Evolutionary conservation across 2,888 invertebrate species (phyloP), one percentile per base, ranked within the genome.

Genomic region (Agrotis clavis): DNA sequence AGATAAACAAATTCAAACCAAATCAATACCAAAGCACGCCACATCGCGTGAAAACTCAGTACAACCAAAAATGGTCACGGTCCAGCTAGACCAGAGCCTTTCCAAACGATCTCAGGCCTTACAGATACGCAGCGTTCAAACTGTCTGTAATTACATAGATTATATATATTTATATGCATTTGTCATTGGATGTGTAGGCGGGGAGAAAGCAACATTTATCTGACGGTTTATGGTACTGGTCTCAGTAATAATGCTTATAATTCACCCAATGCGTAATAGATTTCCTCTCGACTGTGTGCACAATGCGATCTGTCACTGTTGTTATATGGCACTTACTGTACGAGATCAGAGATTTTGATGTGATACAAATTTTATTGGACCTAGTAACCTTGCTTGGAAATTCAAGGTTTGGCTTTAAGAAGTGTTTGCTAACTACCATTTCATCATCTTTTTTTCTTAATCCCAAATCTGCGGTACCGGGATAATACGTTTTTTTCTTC

Each of bases 151-250:
- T 82, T 82, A 83, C 76, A 80, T 70, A 78, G 75, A 84, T 76
- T 81, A 86, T 83, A 78, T 80, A 78, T 86, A 87, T 89, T 87
- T 87, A 90, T 88, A 88, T 85, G 88, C 87, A 89, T 90, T 90
- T 90, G 89, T 90, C 90, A 90, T 85, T 89, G 77, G 83, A 83
- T 86, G 89, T 88, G 90, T 90, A 85, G 90, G 90, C 89, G 89
- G 85, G 83, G 88, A 87, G 90, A 90, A 90, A 90, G 90, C 88
- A 63, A 81, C 87, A 89, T 90, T 90, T 90, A 90, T 87, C 89
- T 74, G 71, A 71, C 67, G 72, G 80, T 79, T 81, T 78, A 79
- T 80, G 82, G 77, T 75, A 77, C 80, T 67, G 64, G 81, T 77
- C 69, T 25, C 67, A 71, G 79, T 84, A 86, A 86, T 86, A 86